phyloP scores from a whole-genome alignment of 2,888 invertebrate genomes.

The Phengaris alcon region DNA sequence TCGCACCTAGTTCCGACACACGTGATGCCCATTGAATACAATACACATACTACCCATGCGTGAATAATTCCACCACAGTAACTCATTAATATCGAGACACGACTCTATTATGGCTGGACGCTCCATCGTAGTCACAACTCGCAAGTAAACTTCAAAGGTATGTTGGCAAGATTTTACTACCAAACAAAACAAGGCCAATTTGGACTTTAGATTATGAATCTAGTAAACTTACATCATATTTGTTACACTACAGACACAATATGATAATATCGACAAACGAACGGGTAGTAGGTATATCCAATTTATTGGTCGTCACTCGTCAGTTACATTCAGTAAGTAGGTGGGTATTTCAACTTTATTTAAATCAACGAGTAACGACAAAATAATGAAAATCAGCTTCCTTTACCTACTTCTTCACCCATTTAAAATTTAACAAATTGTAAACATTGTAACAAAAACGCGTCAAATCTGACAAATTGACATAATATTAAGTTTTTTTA shows the following conservation, averaged over 20 bases:
- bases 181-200: too few relatives aligned
- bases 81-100: conserved; percentile 16
- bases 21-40: conserved; percentile 32
- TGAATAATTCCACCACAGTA: neutral
- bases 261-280: neutral
- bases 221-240: neutral
- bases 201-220: neutral
- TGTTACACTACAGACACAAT: neutral
- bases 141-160: neutral
- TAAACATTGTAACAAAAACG: conserved; percentile 10
- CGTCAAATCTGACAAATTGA: conserved; percentile 34
- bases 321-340: neutral
- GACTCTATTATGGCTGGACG: neutral
- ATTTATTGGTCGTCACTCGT: neutral
- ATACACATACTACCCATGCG: neutral
- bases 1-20: conserved; percentile 32
- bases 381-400: conserved; percentile 28
- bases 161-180: too few relatives aligned
- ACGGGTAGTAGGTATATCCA: neutral
- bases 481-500: neutral
- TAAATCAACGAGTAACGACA: too few relatives aligned
- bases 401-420: conserved; percentile 21
- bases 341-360: too few relatives aligned
- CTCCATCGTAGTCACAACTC: neutral
- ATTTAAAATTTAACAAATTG: conserved; percentile 26